A percentile compares a stretch with the other conserved stretches of the same genome.
Evolutionary conservation across 2,797 vertebrate species (phyloP).

Genomic region (Hyperoplus immaculatus): DNA sequence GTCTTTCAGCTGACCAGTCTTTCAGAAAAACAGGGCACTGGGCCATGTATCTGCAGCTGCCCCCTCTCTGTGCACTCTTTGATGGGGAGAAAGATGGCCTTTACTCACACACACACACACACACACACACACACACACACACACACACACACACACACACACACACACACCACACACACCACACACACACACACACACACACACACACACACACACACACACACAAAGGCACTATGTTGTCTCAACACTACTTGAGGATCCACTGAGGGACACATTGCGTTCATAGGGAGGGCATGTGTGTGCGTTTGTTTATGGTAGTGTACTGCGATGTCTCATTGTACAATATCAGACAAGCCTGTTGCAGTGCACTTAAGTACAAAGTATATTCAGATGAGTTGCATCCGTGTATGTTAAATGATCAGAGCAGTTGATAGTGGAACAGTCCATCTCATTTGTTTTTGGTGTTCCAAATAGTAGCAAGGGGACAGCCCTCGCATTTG

Average conservation of each 20-base stretch:
- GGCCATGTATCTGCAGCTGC: constrained; percentile 87
- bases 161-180: background rate
- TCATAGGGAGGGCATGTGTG: constrained; percentile 25
- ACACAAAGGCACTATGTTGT: constrained; percentile 65
- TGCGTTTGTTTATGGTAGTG: constrained; percentile 45
- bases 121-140: background rate
- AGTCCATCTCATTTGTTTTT: constrained; percentile 43
- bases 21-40: constrained; percentile 76
- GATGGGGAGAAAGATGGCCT: constrained; percentile 72
- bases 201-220: constrained; percentile 42
- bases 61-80: constrained; percentile 83
- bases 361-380: background rate
- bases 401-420: constrained; percentile 30
- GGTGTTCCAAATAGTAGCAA: constrained; percentile 43
- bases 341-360: constrained; percentile 18
- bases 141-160: background rate
- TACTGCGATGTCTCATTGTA: background rate
- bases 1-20: constrained; percentile 81
- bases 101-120: constrained; percentile 28
- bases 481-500: constrained; percentile 13
- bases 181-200: constrained; percentile 5
- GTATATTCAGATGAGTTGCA: background rate
- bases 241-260: constrained; percentile 47
- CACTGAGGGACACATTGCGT: constrained; percentile 44
- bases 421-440: constrained; percentile 43